These are phyloP conservation scores for Sebastes baramenuke DNA, from an alignment of 2,797 vertebrate genomes.

Conservation along the genomic window DNA sequence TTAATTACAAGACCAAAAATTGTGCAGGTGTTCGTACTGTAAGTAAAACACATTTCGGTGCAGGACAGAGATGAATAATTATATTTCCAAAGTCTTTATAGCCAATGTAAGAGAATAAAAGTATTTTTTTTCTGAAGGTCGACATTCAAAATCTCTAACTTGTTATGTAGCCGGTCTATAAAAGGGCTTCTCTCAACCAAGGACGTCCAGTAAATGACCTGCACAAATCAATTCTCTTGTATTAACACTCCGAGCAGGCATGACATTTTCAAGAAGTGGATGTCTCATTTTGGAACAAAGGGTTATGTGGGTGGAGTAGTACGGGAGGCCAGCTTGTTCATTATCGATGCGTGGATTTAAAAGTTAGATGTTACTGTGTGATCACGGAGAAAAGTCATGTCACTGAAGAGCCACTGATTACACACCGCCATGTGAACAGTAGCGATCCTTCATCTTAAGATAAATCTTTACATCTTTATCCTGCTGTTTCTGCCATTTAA, in stretches of 20 bases:
- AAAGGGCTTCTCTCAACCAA: neutral
- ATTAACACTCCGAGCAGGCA: neutral
- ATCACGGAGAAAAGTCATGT: neutral
- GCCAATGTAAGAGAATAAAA: neutral
- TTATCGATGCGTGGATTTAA: neutral
- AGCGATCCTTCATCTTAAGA: neutral
- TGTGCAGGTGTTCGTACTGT: neutral
- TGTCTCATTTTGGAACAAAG: constrained; percentile 7
- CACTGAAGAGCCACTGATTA: neutral
- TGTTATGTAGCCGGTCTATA: neutral
- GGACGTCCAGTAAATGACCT: neutral
- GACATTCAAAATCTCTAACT: neutral
- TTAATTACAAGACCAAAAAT: neutral
- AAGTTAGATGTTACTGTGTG: neutral
- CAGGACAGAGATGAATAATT: neutral
- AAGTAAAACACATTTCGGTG: neutral
- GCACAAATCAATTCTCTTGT: neutral
- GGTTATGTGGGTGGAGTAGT: neutral
- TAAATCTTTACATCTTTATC: neutral
- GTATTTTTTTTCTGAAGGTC: neutral
- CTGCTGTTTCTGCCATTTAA: neutral
- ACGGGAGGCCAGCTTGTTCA: neutral
- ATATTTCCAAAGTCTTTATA: neutral
- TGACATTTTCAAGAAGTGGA: constrained; percentile 2
- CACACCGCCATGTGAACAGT: neutral